Evolutionary conservation across 2,797 vertebrate species (phyloP).

Genomic region (Tauraco hartlaubi): DNA sequence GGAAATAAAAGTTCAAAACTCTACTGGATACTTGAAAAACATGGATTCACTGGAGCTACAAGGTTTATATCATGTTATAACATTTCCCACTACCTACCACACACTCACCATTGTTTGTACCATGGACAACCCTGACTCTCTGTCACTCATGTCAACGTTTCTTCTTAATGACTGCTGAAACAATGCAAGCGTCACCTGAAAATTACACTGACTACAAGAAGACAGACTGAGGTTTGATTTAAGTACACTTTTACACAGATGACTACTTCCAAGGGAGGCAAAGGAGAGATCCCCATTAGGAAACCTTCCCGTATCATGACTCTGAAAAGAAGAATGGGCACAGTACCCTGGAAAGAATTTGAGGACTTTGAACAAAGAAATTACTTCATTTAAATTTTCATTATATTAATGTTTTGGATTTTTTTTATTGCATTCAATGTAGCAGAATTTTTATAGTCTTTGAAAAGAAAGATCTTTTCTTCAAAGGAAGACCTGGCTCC

Average conservation of each 20-base stretch:
- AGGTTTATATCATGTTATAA: not conserved
- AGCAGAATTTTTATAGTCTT: not conserved
- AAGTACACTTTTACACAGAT: not conserved
- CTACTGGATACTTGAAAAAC: not conserved
- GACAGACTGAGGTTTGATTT: not conserved
- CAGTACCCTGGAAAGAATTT: not conserved
- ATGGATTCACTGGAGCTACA: not conserved
- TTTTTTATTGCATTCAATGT: not conserved
- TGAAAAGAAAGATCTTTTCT: not conserved
- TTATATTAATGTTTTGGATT: not conserved
- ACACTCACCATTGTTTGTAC: not conserved
- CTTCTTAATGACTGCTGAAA: not conserved
- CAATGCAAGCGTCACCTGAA: not conserved
- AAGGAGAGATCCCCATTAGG: not conserved
- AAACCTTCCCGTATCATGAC: not conserved
- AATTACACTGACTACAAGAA: not conserved
- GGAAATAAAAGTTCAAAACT: not conserved
- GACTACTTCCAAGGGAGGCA: not conserved
- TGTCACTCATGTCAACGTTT: not conserved
- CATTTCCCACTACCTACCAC: not conserved
- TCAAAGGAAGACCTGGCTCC: not conserved
- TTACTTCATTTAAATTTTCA: not conserved
- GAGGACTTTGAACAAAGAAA: not conserved
- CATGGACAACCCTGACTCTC: not conserved
- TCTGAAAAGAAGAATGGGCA: not conserved